Base-by-base conservation (phyloP, 2,113 vertebrate species). In the Misgurnus mizolepis region DNA sequence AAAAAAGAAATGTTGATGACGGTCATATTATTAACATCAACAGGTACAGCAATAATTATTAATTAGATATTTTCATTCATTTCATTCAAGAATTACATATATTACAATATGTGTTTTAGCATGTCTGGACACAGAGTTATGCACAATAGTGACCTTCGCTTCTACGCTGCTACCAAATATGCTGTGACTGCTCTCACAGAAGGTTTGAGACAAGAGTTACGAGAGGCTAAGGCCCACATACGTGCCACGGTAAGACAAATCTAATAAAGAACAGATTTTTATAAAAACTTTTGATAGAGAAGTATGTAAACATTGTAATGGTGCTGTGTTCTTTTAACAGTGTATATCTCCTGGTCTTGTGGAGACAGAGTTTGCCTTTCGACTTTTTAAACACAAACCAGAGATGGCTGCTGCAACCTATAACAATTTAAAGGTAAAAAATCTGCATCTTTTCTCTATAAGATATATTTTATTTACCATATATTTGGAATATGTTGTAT, bases 21-120 rank as follows among this genome's bases (percentile, higher is more conserved):
- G 95, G 96, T 0, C 95, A 97, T 58, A 95, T 97, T 67, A 94
- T 97, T 81, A 94, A 97, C 85, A 94, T 96, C 74, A 97, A 95
- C 91, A 94, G 96, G 96, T 98, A 86, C 0, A 7, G 8, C 6
- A 12, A n/a, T 64, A 8, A 6, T 64, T 55, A 7, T 18, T 22
- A 22, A 22, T 58, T n/a, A 3, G 55, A 41, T 66, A 14, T 22
- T 22, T 40, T 40, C 12, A 15, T 7, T 27, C 17, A 18, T 45
- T 64, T 64, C 2, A 5, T 47, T 11, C 45, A 27, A 7, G 1
- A 0, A 47, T 62, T 6, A 0, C 17, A 8, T 47, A n/a, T 45
- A 5, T 11, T 34, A 11, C 8, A 72, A 40, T 70, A 40, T 11
- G n/a, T 84, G 55, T 71, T 80, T 71, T 88, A 97, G 95, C 88